Conservation (phyloP, 2,113 vertebrate species). For the Turdus rufiventris region DNA sequence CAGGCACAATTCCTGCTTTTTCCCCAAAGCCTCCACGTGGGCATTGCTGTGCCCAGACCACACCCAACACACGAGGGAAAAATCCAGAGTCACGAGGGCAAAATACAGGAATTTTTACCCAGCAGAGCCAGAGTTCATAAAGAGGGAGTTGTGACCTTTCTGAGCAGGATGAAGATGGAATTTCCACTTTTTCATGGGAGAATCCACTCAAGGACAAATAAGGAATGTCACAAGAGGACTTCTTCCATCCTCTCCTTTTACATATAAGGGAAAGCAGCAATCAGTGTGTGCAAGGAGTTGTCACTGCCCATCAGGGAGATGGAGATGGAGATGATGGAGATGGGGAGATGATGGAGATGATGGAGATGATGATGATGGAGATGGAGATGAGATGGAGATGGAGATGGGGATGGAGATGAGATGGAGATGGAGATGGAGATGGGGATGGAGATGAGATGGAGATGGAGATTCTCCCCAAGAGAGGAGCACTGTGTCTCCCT, state of each 20-base stretch:
- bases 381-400: not conserved
- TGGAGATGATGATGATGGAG: not conserved
- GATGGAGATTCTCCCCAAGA: not conserved
- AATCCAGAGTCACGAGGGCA: rapidly evolving
- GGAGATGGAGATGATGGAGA: not conserved
- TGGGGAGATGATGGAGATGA: not conserved
- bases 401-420: too few relatives aligned
- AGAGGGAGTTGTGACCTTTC: not conserved
- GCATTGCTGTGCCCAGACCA: not conserved
- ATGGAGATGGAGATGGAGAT: not conserved
- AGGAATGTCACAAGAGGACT: not conserved
- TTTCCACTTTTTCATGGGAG: not conserved
- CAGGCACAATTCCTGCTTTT: not conserved
- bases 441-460: too few relatives aligned
- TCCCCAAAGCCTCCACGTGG: not conserved
- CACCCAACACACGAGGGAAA: not conserved
- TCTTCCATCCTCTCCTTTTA: not conserved
- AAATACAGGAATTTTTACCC: not conserved
- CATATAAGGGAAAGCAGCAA: not conserved
- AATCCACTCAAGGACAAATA: not conserved
- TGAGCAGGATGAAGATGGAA: not conserved
- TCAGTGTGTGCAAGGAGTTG: not conserved
- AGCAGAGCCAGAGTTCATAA: not conserved
- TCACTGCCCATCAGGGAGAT: not conserved
- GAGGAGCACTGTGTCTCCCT: not conserved